Evolutionary conservation across 2,797 vertebrate species (phyloP).

Genomic region (Sebastes kiyomatsui): DNA sequence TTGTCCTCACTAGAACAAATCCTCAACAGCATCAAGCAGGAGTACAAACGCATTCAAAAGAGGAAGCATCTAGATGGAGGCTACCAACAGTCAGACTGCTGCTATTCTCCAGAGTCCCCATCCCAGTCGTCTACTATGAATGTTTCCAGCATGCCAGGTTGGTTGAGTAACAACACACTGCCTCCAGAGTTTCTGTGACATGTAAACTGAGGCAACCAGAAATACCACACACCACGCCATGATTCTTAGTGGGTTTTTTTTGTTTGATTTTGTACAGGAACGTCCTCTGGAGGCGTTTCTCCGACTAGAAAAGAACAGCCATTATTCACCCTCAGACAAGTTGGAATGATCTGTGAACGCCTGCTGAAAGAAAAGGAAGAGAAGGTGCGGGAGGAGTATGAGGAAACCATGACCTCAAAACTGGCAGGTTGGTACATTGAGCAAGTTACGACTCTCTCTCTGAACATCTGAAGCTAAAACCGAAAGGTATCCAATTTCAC

Average conservation of each 20-base stretch:
- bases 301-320: slow-evolving; percentile 97
- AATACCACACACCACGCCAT: accelerated
- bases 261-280: slow-evolving; percentile 52
- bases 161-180: slow-evolving; percentile 14
- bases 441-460: too few species aligned
- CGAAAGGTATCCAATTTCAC: background rate
- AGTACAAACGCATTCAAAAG: slow-evolving; percentile 99
- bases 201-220: background rate
- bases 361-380: slow-evolving; percentile 98
- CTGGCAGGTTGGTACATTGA: slow-evolving; percentile 87
- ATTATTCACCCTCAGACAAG: slow-evolving; percentile 96
- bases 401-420: slow-evolving; percentile 97
- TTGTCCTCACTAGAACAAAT: slow-evolving; percentile 90
- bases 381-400: slow-evolving; percentile 97
- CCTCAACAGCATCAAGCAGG: slow-evolving; percentile 98
- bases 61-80: slow-evolving; percentile 96
- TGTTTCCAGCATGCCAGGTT: slow-evolving; percentile 92
- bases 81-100: slow-evolving; percentile 91
- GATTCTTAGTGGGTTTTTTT: background rate
- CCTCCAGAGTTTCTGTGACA: background rate
- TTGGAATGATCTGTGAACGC: slow-evolving; percentile 99
- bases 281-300: slow-evolving; percentile 88
- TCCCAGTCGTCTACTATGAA: slow-evolving; percentile 89
- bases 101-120: slow-evolving; percentile 92
- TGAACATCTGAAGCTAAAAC: background rate